These are phyloP conservation scores for Bursaphelenchus okinawaensis DNA, from an alignment of 2,888 invertebrate species.

Conservation along the genomic window DNA sequence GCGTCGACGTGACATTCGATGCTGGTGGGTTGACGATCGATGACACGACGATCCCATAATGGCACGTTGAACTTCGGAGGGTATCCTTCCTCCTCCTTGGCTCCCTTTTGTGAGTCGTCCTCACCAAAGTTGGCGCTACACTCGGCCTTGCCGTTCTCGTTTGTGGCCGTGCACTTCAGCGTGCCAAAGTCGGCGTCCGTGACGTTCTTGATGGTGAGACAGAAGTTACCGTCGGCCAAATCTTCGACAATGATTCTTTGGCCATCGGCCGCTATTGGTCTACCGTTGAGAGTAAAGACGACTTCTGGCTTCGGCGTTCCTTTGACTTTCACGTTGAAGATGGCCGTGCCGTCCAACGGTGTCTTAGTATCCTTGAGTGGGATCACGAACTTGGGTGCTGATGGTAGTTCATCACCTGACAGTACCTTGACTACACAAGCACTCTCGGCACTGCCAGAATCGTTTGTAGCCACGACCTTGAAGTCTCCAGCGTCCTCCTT, in stretches of 20 bases:
- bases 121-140: slow-evolving; percentile 39
- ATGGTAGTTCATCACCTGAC: slow-evolving; percentile 39
- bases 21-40: slow-evolving; percentile 40
- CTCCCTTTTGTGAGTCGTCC: not conserved
- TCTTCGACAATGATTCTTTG: slow-evolving; percentile 60
- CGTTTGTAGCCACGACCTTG: slow-evolving; percentile 44
- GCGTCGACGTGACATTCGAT: slow-evolving; percentile 58
- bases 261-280: slow-evolving; percentile 35
- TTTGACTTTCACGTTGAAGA: slow-evolving; percentile 59
- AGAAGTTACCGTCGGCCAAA: slow-evolving; percentile 67
- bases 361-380: slow-evolving; percentile 52
- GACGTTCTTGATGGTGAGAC: slow-evolving; percentile 74
- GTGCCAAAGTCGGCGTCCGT: slow-evolving; percentile 68
- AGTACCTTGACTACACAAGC: slow-evolving; percentile 43
- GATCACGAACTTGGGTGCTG: slow-evolving; percentile 58
- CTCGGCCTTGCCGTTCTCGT: slow-evolving; percentile 73
- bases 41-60: slow-evolving; percentile 65
- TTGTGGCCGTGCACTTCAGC: slow-evolving; percentile 64
- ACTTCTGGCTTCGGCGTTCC: slow-evolving; percentile 60
- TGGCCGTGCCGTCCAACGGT: slow-evolving; percentile 72
- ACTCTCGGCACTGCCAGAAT: slow-evolving; percentile 26
- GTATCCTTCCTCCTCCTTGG: slow-evolving; percentile 39
- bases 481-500: slow-evolving; percentile 52
- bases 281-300: slow-evolving; percentile 58
- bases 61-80: slow-evolving; percentile 78